Percentiles rank a stretch among this genome's conserved stretches.
Conservation (phyloP, 2,113 vertebrate species). For the Caretta caretta region DNA sequence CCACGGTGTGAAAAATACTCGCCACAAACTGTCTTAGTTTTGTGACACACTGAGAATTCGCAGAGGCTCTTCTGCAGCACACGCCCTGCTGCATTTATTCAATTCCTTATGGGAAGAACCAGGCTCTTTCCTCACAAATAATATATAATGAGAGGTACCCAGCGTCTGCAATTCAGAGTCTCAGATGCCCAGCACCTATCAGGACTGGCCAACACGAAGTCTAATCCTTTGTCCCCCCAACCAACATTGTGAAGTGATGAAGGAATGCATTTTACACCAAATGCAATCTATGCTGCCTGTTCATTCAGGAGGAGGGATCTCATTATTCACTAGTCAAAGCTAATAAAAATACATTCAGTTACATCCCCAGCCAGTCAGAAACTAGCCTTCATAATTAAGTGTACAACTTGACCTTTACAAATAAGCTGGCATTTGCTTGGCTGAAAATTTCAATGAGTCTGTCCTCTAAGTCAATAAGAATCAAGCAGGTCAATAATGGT, state of each 20-base stretch:
- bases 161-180: too few relatives aligned
- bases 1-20: background rate
- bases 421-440: background rate
- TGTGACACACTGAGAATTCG: too few relatives aligned
- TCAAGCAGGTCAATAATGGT: background rate
- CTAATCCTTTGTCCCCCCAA: background rate
- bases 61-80: background rate
- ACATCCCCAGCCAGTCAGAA: background rate
- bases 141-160: background rate
- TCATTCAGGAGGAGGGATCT: background rate
- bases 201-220: background rate
- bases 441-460: accelerated
- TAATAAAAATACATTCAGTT: background rate
- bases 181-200: background rate
- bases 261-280: background rate
- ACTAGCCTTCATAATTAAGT: background rate
- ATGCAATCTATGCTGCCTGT: background rate
- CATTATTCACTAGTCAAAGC: background rate
- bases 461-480: background rate
- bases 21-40: background rate
- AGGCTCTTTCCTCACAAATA: accelerated
- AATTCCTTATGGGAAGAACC: background rate
- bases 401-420: accelerated
- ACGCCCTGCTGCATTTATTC: accelerated
- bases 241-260: background rate